Conservation (phyloP, 2,797 vertebrate genomes). For the Nannoperca australis region DNA sequence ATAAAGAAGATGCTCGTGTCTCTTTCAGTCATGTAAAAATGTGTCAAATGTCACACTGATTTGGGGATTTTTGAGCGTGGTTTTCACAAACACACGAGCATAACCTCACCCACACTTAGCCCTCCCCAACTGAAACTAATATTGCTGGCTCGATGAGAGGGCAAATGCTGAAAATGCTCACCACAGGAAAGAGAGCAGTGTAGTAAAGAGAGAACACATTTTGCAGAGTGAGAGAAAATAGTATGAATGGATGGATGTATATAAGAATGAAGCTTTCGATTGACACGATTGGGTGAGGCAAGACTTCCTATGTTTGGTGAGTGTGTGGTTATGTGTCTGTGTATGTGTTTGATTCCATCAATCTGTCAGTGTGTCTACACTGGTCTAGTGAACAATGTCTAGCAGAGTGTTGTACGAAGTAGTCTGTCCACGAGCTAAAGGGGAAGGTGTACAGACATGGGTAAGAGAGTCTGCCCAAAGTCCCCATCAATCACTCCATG, state of each 20-base stretch:
- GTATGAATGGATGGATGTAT: conserved; percentile 52
- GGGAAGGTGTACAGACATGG: conserved; percentile 56
- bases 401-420: conserved; percentile 49
- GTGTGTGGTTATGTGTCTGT: conserved; percentile 9
- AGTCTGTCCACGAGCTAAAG: conserved; percentile 46
- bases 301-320: conserved; percentile 36
- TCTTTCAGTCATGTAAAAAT: conserved; percentile 59
- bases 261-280: conserved; percentile 51
- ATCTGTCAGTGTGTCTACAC: conserved; percentile 48
- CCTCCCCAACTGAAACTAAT: conserved; percentile 49
- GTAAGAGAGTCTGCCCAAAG: conserved; percentile 40
- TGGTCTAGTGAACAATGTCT: conserved; percentile 60
- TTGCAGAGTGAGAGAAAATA: conserved; percentile 50
- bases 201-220: conserved; percentile 54
- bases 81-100: conserved; percentile 46
- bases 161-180: conserved; percentile 61
- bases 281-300: conserved; percentile 31
- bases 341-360: conserved; percentile 59
- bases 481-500: conserved; percentile 66
- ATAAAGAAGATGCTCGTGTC: conserved; percentile 34
- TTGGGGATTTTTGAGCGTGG: conserved; percentile 49
- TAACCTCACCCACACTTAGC: conserved; percentile 46
- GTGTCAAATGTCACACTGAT: conserved; percentile 63
- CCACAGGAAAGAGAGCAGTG: conserved; percentile 35
- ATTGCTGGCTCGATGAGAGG: conserved; percentile 49